A percentile compares a stretch with the other conserved stretches of the same genome.
Conservation (phyloP, 2,888 invertebrate species). For the Chelonus formosanus region DNA sequence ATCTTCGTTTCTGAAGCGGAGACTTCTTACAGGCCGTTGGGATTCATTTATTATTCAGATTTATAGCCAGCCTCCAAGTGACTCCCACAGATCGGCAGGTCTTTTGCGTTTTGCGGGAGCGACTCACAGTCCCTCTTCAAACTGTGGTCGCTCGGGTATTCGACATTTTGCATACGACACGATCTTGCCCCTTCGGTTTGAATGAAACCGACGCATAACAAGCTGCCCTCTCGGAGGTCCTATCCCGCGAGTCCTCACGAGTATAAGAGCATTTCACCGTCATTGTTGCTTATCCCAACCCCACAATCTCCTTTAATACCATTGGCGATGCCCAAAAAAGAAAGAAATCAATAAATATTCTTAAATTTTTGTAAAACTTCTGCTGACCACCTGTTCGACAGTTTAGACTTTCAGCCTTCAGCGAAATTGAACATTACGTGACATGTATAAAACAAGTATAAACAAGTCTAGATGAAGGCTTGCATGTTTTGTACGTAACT, state of each 20-base stretch:
- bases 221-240: constrained; percentile 51
- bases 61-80: constrained; percentile 62
- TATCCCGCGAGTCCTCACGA: constrained; percentile 15
- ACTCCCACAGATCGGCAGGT: constrained; percentile 65
- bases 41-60: constrained; percentile 66
- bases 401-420: neutral
- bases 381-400: constrained; percentile 20
- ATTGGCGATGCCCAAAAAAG: neutral
- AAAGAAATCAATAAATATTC: constrained; percentile 2
- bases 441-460: neutral
- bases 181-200: constrained; percentile 55
- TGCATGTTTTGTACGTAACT: neutral
- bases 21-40: constrained; percentile 65
- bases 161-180: constrained; percentile 66
- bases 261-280: constrained; percentile 13
- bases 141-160: constrained; percentile 48
- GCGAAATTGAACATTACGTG: constrained; percentile 11
- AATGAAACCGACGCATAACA: constrained; percentile 58
- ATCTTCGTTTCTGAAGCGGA: constrained; percentile 53
- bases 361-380: constrained; percentile 16
- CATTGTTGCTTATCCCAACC: constrained; percentile 11
- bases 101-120: constrained; percentile 53
- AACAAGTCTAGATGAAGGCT: neutral
- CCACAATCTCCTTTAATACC: neutral
- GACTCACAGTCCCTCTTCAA: constrained; percentile 26